Base-by-base conservation (phyloP, 2,888 invertebrate genomes). In the Uropetala carovei region DNA sequence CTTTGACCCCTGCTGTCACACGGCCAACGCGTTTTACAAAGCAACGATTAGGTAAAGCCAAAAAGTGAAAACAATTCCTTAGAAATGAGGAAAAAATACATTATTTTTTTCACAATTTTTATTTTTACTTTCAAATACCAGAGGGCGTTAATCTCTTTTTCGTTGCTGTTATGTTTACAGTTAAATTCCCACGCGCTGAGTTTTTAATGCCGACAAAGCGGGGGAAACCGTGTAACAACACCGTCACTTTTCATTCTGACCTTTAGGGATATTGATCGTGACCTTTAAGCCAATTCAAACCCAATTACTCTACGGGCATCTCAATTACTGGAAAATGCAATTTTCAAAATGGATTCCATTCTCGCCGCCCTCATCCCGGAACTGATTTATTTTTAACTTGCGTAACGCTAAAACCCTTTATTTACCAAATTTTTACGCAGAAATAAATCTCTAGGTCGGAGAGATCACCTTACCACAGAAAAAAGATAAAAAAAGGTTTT, bases 191-290 rank as follows among this genome's bases (percentile, higher is more conserved):
- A 27, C 27, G 30, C 60, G 9, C 27, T 30, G 27, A 59, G n/a
- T 89, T 89, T 64, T 43, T 30, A 64, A 64, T 8, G 64, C 64
- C 89, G 64, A 64, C 60, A 64, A 60, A 22, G 89, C 89, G 64
- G 64, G 89, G 89, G 27, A 27, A 43, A 30, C 89, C 30, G 86
- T 57, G 86, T 22, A 89, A 30, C 60, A 89, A 64, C 30, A 64
- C 56, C 86, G 58, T 89, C 89, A 58, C 89, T 89, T 89, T 89
- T 64, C 30, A 89, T 68, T 60, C 43, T 89, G 89, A 89, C 89
- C 89, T 89, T 64, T 64, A 43, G 60, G 30, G 43, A 57, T 89
- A 89, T 89, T 64, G 89, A 89, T 89, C 89, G 10, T 89, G 89
- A 89, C 89, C 89, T 89, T 89, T 56, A 43, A 30, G 64, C 89